phyloP scores from a whole-genome alignment of 2,113 vertebrate genomes.

The Sinocyclocheilus grahami region DNA sequence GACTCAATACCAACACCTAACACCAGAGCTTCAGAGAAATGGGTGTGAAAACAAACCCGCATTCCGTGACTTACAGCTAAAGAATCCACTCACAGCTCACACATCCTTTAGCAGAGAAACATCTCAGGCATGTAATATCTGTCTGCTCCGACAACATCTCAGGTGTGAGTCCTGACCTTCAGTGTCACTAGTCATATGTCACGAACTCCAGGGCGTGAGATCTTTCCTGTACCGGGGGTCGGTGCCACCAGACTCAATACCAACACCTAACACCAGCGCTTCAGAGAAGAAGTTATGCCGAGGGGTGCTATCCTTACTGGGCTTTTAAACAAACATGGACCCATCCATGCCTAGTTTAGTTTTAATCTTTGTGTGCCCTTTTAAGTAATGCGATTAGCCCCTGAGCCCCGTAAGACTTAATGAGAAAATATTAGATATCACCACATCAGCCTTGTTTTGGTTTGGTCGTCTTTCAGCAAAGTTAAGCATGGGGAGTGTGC shows the following conservation, averaged over 20 bases:
- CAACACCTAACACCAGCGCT: constrained; percentile 60
- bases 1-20: constrained; percentile 66
- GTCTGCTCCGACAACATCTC: constrained; percentile 1
- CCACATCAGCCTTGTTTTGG: constrained; percentile 47
- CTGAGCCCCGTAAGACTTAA: constrained; percentile 55
- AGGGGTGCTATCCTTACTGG: constrained; percentile 60
- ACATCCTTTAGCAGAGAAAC: constrained; percentile 19
- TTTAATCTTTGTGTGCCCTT: constrained; percentile 60
- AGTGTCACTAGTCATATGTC: constrained; percentile 12
- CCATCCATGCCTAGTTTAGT: constrained; percentile 57
- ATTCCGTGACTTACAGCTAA: constrained; percentile 24
- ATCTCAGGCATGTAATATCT: constrained; percentile 27
- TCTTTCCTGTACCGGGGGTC: not conserved
- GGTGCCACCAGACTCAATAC: constrained; percentile 60
- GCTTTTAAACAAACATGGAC: constrained; percentile 67
- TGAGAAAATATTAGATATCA: constrained; percentile 53
- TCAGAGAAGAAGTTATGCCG: constrained; percentile 39
- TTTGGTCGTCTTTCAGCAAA: constrained; percentile 35
- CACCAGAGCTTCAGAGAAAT: constrained; percentile 46
- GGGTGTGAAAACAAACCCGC: constrained; percentile 37
- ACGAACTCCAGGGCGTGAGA: constrained; percentile 1
- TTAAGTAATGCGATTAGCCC: constrained; percentile 66
- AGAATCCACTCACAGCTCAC: constrained; percentile 20
- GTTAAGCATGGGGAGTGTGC: constrained; percentile 24
- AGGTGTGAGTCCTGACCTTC: constrained; percentile 31